A percentile compares a stretch with the other conserved stretches of the same genome.
These are phyloP conservation scores for Protosalanx chinensis DNA, from an alignment of 2,797 vertebrate species.

Conservation along the genomic window DNA sequence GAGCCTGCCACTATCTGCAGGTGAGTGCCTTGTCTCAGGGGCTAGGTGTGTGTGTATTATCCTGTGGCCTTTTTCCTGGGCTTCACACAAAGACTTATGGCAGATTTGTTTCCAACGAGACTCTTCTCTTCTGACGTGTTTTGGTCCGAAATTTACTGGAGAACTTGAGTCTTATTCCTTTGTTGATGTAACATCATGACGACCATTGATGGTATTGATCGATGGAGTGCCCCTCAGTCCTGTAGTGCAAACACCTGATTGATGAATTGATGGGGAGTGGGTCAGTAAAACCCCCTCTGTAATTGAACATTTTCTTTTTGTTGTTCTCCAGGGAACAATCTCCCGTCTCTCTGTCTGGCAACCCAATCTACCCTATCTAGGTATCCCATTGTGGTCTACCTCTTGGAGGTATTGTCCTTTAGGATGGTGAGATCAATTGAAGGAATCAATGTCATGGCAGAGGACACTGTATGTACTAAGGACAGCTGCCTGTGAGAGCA, in stretches of 20 bases:
- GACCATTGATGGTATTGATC: slow-evolving; percentile 38
- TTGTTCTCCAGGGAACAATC: slow-evolving; percentile 44
- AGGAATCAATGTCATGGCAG: slow-evolving; percentile 44
- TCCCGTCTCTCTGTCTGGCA: slow-evolving; percentile 36
- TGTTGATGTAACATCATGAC: slow-evolving; percentile 36
- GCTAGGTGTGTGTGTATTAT: neutral
- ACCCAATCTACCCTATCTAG: slow-evolving; percentile 50
- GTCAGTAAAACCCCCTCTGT: slow-evolving; percentile 24
- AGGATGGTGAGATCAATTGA: slow-evolving; percentile 42
- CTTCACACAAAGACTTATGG: neutral
- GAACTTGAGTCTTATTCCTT: slow-evolving; percentile 14
- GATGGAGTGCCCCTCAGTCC: neutral
- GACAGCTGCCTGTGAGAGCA: slow-evolving; percentile 19
- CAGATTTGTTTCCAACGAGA: neutral
- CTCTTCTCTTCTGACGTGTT: neutral
- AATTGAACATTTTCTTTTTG: slow-evolving; percentile 33
- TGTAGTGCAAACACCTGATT: slow-evolving; percentile 35
- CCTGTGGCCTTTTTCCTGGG: neutral
- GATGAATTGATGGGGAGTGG: slow-evolving; percentile 47
- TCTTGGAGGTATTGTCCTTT: slow-evolving; percentile 52
- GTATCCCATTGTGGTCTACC: slow-evolving; percentile 47
- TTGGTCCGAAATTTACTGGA: neutral
- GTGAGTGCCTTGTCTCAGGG: slow-evolving; percentile 63
- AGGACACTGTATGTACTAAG: slow-evolving; percentile 40
- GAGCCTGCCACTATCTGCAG: slow-evolving; percentile 95